Conservation (phyloP, 2,113 vertebrate species). For the Psophia crepitans region DNA sequence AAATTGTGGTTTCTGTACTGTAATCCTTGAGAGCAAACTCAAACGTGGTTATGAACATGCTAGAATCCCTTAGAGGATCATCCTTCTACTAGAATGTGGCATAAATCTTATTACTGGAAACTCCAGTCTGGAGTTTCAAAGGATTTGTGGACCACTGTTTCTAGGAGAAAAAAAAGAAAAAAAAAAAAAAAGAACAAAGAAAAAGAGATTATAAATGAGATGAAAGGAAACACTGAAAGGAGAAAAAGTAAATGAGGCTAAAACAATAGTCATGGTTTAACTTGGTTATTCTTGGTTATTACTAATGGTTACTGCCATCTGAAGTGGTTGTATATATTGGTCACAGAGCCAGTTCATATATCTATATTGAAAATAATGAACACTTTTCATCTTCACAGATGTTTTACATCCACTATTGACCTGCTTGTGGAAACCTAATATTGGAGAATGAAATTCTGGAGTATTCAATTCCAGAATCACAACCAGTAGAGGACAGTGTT, state of each 20-base stretch:
- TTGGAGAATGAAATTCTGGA: background rate
- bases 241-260: background rate
- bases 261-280: background rate
- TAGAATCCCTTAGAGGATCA: background rate
- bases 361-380: background rate
- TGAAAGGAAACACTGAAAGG: background rate
- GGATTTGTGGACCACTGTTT: background rate
- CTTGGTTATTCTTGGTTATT: background rate
- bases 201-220: background rate
- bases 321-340: background rate
- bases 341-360: background rate
- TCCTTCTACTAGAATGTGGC: background rate
- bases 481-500: slow-evolving; percentile 44
- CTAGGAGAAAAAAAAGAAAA: no score
- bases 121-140: background rate
- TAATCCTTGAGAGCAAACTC: background rate
- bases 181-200: no score
- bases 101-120: background rate
- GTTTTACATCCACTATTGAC: background rate
- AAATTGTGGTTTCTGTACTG: background rate
- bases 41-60: background rate
- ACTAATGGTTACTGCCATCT: background rate
- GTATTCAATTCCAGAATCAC: background rate
- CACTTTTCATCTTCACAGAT: background rate
- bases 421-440: background rate